These are phyloP conservation scores for Cnemophilus loriae DNA, from an alignment of 2,113 vertebrate species.

Conservation along the genomic window DNA sequence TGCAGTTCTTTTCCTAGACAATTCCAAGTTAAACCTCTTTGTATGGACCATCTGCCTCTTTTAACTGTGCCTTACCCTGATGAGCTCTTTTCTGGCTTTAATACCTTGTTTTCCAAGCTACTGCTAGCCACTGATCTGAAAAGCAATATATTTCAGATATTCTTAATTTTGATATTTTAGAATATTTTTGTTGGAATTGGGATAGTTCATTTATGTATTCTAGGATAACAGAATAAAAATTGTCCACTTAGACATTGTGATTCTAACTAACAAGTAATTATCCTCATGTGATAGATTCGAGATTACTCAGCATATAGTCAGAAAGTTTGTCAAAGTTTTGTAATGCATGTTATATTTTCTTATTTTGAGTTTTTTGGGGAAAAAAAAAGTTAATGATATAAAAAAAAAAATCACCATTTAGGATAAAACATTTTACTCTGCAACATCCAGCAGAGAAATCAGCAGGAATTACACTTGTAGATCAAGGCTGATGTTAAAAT, in stretches of 20 bases:
- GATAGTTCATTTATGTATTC: not conserved
- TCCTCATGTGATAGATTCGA: not conserved
- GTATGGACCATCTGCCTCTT: not conserved
- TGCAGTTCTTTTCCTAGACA: not conserved
- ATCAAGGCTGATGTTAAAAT: not conserved
- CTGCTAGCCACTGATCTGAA: not conserved
- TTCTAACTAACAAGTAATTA: not conserved
- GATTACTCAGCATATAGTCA: not conserved
- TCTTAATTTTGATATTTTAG: not conserved
- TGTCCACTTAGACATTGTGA: not conserved
- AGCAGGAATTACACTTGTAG: not conserved
- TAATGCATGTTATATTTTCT: not conserved
- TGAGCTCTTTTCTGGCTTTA: not conserved
- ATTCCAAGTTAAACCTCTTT: not conserved
- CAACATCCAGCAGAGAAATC: not conserved
- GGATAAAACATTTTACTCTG: not conserved
- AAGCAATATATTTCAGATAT: not conserved
- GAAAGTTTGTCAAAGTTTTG: not conserved
- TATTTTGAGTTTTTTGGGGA: not conserved
- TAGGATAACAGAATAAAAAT: not conserved
- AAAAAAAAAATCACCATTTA: not conserved
- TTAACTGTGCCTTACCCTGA: not conserved
- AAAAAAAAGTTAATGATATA: not conserved
- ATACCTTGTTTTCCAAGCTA: not conserved
- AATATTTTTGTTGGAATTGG: not conserved